Evolutionary conservation across 2,113 vertebrate genomes (phyloP).

Genomic region (rabbit (Oryctolagus cuniculus)): DNA sequence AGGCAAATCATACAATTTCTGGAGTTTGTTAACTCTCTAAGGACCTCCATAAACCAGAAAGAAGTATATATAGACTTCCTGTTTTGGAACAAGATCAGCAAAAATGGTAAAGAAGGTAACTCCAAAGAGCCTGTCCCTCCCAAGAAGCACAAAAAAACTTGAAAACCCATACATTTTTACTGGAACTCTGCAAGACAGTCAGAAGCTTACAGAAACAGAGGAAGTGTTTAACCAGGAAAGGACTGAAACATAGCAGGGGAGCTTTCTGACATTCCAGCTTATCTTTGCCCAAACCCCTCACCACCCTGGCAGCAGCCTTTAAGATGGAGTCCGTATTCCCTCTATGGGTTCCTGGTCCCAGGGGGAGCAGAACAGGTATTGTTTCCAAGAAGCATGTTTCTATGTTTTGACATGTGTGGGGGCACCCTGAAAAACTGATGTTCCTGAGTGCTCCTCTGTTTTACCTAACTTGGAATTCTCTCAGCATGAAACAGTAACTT

Average conservation of each 20-base stretch:
- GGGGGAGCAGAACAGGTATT: not conserved
- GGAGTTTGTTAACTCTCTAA: not conserved
- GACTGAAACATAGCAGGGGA: not conserved
- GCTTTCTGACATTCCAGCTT: not conserved
- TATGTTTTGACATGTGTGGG: not conserved
- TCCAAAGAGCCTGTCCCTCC: no score
- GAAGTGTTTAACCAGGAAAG: conserved; percentile 39
- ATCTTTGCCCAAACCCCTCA: not conserved
- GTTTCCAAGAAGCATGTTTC: not conserved
- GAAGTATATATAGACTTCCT: not conserved
- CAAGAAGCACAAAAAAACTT: not conserved
- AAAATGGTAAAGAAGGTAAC: not conserved
- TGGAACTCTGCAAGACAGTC: not conserved
- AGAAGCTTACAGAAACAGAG: not conserved
- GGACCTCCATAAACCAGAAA: not conserved
- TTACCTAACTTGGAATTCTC: not conserved
- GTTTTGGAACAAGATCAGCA: not conserved
- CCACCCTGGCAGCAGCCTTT: not conserved
- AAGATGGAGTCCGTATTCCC: not conserved
- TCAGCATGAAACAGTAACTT: not conserved
- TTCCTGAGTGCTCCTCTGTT: not conserved
- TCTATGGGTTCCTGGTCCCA: not conserved
- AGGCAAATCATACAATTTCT: not conserved
- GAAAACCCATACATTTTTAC: not conserved
- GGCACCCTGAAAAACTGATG: not conserved